Evolutionary conservation across 2,888 invertebrate species (phyloP), one percentile per base, ranked within the genome.

Genomic region (Aphidius colemani): DNA sequence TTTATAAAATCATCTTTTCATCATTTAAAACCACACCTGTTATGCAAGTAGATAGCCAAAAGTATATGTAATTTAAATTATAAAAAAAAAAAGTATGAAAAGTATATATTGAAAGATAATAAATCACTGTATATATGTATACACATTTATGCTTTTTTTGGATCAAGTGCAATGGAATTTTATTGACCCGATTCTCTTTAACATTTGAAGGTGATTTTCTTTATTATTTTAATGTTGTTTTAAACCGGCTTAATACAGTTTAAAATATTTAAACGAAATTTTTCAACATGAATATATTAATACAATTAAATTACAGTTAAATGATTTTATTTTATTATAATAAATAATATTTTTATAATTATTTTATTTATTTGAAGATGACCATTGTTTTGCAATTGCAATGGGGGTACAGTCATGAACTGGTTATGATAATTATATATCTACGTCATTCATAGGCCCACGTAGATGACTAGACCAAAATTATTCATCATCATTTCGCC

Each of bases 171-270:
- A 59, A 30, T 30, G 45, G 69, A 67, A 71, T 71, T 65, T 71
- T 66, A 73, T 69, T 71, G 70, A 70, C 72, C 72, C 66, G 67
- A 69, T 69, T 71, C 41, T 53, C 60, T 58, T 56, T 46, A 53
- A 63, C 61, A 59, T 57, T 63, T 61, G 53, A 44, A 61, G 56
- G 65, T 63, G 63, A 65, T 62, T 30, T 30, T 30, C 5, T 30
- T 63, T 61, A 65, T 62, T 30, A 5, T 30, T 30, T 30, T 3
- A 30, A 30, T 30, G 30, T 30, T 30, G 0, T 30, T 30, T 30
- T 5, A 30, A 30, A 30, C 30, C 30, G 5, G 30, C 30, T 30
- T 30, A 5, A 3, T 30, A 30, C 0, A 30, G 3, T 30, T 30
- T 4, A 0, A 5, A 30, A 30, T 30, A 30, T 30, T 30, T 5